Conservation (phyloP, 2,888 invertebrate genomes). For the Phytoseiulus persimilis region DNA sequence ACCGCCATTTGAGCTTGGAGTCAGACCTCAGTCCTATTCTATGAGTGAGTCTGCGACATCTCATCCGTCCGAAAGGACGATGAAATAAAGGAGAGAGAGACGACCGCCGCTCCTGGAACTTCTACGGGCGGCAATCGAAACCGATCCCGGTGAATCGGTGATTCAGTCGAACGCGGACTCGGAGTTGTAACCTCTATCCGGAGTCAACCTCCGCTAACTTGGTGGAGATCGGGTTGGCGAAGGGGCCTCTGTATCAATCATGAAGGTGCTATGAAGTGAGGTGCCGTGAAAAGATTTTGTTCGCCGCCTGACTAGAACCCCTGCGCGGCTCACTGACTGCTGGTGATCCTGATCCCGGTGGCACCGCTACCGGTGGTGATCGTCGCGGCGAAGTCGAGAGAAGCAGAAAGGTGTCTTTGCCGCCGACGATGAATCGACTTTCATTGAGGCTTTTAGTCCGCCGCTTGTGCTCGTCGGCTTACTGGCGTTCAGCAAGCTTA, state of each 20-base stretch:
- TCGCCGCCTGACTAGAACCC: no score
- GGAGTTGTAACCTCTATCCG: background rate
- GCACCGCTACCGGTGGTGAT: background rate
- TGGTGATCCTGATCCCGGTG: background rate
- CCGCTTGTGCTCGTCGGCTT: background rate
- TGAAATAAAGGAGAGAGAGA: background rate
- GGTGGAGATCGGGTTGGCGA: background rate
- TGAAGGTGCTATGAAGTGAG: background rate
- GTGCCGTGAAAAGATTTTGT: no score
- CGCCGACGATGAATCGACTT: background rate
- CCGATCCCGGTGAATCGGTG: background rate
- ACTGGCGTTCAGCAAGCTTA: background rate
- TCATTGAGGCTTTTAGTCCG: background rate
- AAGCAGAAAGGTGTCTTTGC: background rate
- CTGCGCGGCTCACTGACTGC: no score
- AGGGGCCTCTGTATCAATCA: background rate
- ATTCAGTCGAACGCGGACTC: background rate
- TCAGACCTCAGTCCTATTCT: background rate
- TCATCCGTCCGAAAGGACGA: background rate
- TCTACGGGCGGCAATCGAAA: background rate
- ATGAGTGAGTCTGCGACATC: background rate
- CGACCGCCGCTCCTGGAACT: background rate
- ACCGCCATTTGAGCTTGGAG: background rate
- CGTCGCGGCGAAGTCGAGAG: background rate
- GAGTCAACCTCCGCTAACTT: no score